Conservation (phyloP, 2,113 vertebrate species). For the Narcine bancroftii region DNA sequence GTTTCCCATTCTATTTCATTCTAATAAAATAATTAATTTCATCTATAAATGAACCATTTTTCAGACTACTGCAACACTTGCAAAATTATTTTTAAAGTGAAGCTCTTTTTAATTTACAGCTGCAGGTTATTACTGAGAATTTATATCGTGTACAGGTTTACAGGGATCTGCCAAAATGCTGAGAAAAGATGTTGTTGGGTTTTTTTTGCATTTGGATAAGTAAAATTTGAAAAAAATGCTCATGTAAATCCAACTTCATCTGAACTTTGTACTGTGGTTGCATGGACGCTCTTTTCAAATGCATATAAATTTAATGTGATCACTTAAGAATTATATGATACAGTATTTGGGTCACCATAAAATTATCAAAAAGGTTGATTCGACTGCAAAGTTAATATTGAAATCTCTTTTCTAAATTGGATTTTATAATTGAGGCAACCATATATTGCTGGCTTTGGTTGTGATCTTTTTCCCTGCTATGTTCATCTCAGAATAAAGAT, state of each 20-base stretch:
- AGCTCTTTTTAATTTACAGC: neutral
- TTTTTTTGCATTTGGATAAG: neutral
- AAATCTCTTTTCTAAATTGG: neutral
- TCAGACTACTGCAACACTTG: neutral
- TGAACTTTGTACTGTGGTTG: neutral
- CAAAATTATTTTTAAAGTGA: neutral
- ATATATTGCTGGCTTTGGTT: neutral
- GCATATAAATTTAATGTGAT: neutral
- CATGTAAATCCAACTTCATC: neutral
- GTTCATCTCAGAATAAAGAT: too few relatives aligned
- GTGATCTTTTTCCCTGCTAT: neutral
- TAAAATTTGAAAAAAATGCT: neutral
- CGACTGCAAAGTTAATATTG: neutral
- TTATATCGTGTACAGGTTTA: too few relatives aligned
- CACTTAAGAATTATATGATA: neutral
- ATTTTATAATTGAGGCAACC: neutral
- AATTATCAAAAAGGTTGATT: neutral
- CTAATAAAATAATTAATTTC: neutral
- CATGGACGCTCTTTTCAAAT: constrained; percentile 29
- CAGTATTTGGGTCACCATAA: neutral
- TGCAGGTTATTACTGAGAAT: neutral
- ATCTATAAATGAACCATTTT: neutral
- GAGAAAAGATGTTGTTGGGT: neutral
- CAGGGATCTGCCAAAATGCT: neutral
- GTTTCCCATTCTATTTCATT: neutral